Evolutionary conservation across 2,888 invertebrate species (phyloP).

Genomic region (Nezara viridula): DNA sequence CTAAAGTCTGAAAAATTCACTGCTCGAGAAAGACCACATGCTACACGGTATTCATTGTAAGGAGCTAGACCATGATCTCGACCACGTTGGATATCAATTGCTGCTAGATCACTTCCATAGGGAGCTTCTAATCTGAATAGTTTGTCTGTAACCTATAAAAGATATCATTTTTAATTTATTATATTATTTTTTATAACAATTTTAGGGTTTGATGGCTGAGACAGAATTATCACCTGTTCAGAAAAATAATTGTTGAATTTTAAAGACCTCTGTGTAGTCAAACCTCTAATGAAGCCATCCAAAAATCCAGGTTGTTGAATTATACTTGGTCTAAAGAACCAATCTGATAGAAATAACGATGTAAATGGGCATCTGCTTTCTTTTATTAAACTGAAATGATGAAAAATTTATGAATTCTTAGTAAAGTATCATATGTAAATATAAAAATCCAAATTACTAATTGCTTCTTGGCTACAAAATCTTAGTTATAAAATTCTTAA

Average conservation of each 20-base stretch:
- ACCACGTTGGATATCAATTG: slow-evolving; percentile 71
- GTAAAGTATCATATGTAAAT: no score
- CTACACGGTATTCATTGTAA: slow-evolving; percentile 70
- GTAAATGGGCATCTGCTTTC: slow-evolving; percentile 65
- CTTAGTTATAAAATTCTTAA: no score
- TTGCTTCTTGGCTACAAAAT: no score
- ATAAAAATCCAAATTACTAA: no score
- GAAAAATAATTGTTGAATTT: slow-evolving; percentile 55
- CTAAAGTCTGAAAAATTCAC: slow-evolving; percentile 64
- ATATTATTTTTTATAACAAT: background rate
- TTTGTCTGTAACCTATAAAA: slow-evolving; percentile 60
- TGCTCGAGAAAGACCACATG: slow-evolving; percentile 71
- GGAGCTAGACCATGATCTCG: slow-evolving; percentile 70
- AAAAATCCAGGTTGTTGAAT: slow-evolving; percentile 18
- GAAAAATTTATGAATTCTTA: background rate
- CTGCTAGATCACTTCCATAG: slow-evolving; percentile 69
- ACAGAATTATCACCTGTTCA: slow-evolving; percentile 37
- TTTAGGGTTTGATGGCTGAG: background rate
- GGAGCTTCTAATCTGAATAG: slow-evolving; percentile 61
- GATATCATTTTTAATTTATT: background rate
- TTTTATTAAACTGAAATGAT: slow-evolving; percentile 53
- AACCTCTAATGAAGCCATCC: slow-evolving; percentile 43
- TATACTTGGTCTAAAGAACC: slow-evolving; percentile 64
- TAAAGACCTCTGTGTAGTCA: slow-evolving; percentile 22
- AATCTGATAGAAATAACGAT: slow-evolving; percentile 69